phyloP scores from a whole-genome alignment of 2,888 invertebrate genomes.

The Tethea ocularis region DNA sequence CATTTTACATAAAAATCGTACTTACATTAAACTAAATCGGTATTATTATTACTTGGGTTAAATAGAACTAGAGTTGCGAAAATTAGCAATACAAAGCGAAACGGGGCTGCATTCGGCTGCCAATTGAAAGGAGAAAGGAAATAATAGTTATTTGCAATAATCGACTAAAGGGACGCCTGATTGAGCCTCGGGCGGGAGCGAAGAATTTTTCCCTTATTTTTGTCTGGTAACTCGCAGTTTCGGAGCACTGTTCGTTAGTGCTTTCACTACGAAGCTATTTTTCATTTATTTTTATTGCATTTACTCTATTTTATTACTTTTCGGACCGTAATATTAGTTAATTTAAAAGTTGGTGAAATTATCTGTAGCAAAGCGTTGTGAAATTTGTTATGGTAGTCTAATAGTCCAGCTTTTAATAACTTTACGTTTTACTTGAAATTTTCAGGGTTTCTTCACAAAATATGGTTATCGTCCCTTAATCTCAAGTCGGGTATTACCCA shows the following conservation, averaged over 20 bases:
- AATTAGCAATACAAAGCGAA: conserved; percentile 78
- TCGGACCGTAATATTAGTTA: too few species aligned
- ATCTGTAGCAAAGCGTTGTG: too few species aligned
- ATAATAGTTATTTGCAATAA: conserved; percentile 80
- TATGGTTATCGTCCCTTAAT: too few species aligned
- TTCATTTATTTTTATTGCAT: neutral
- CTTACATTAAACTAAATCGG: conserved; percentile 6
- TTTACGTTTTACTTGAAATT: too few species aligned
- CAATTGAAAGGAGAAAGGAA: conserved; percentile 69
- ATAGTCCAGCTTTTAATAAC: too few species aligned
- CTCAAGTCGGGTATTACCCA: neutral
- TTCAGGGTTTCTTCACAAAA: too few species aligned
- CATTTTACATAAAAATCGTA: conserved; percentile 1
- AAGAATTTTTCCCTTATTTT: conserved; percentile 65
- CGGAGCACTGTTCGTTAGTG: conserved; percentile 40
- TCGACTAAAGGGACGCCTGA: conserved; percentile 80
- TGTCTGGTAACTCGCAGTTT: conserved; percentile 50
- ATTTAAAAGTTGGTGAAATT: too few species aligned
- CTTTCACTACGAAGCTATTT: neutral
- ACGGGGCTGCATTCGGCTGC: conserved; percentile 54
- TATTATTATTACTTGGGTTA: conserved; percentile 33
- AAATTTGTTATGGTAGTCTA: too few species aligned
- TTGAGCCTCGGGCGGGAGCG: conserved; percentile 69
- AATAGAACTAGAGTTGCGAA: conserved; percentile 64
- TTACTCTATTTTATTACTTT: neutral